Evolutionary conservation across 2,888 invertebrate genomes (phyloP).

Genomic region (Pyrochroa serraticornis): DNA sequence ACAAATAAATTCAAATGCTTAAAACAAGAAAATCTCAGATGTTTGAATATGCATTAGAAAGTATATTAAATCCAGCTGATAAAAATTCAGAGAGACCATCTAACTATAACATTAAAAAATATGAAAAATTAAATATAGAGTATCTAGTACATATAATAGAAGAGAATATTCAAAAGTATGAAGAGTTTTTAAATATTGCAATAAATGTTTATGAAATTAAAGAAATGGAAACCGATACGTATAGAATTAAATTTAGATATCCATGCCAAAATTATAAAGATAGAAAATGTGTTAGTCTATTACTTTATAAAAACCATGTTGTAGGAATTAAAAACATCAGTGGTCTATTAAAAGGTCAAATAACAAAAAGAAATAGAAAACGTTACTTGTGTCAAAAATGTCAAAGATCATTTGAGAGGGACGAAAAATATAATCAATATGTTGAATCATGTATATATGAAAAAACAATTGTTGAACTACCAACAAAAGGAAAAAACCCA

Average conservation of each 20-base stretch:
- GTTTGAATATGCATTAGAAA: conserved; percentile 14
- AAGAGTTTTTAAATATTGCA: conserved; percentile 17
- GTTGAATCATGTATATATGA: conserved; percentile 9
- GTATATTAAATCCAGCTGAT: conserved; percentile 15
- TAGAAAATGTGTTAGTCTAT: conserved; percentile 10
- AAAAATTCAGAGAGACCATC: conserved; percentile 17
- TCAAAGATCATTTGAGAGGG: conserved; percentile 10
- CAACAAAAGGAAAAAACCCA: conserved; percentile 12
- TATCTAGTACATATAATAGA: conserved; percentile 16
- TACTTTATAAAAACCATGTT: conserved; percentile 9
- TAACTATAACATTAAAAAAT: conserved; percentile 14
- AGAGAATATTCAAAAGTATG: conserved; percentile 17
- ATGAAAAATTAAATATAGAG: conserved; percentile 17
- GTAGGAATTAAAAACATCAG: conserved; percentile 10
- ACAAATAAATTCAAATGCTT: conserved; percentile 16
- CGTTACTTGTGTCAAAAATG: conserved; percentile 11
- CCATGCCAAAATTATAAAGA: conserved; percentile 4
- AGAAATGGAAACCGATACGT: too few species aligned
- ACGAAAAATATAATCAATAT: conserved; percentile 11
- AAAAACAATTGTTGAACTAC: conserved; percentile 14
- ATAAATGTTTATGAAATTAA: conserved; percentile 13
- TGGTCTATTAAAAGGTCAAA: conserved; percentile 11
- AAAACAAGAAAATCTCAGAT: conserved; percentile 13
- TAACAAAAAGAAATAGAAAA: conserved; percentile 11
- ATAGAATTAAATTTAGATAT: conserved; percentile 10